phyloP scores from a whole-genome alignment of 2,888 invertebrate species.

The Escarpia spicata region DNA sequence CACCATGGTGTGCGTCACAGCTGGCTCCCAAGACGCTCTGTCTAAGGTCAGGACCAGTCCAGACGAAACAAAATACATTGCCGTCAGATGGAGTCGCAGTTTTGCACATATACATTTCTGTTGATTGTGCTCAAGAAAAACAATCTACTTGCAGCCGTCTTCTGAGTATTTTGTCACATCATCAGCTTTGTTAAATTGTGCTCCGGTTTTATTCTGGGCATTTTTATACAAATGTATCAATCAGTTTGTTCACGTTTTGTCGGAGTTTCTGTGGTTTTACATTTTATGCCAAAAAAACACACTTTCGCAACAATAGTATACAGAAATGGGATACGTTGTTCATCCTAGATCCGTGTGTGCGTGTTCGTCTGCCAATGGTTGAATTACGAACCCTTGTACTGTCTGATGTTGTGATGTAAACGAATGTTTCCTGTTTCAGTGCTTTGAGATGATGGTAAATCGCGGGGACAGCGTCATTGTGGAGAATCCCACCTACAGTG shows the following conservation, averaged over 20 bases:
- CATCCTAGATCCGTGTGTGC: neutral
- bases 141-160: conserved; percentile 1
- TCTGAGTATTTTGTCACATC: neutral
- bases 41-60: conserved; percentile 69
- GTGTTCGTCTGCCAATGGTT: neutral
- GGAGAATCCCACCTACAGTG: conserved; percentile 78
- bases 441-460: conserved; percentile 77
- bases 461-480: conserved; percentile 78
- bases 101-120: neutral
- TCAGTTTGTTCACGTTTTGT: too few relatives aligned
- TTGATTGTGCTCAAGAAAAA: neutral
- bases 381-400: neutral
- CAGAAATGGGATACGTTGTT: neutral
- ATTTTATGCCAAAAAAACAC: too few relatives aligned
- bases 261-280: too few relatives aligned
- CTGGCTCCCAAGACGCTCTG: conserved; percentile 82
- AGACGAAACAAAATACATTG: neutral
- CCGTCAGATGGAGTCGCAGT: neutral
- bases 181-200: neutral
- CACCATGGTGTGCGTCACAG: conserved; percentile 72
- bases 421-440: conserved; percentile 50
- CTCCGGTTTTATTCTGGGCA: too few relatives aligned
- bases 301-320: neutral
- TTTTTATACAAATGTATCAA: too few relatives aligned
- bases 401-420: neutral